Evolutionary conservation across 2,797 vertebrate species (phyloP).

Genomic region (Fistularia commersonii): DNA sequence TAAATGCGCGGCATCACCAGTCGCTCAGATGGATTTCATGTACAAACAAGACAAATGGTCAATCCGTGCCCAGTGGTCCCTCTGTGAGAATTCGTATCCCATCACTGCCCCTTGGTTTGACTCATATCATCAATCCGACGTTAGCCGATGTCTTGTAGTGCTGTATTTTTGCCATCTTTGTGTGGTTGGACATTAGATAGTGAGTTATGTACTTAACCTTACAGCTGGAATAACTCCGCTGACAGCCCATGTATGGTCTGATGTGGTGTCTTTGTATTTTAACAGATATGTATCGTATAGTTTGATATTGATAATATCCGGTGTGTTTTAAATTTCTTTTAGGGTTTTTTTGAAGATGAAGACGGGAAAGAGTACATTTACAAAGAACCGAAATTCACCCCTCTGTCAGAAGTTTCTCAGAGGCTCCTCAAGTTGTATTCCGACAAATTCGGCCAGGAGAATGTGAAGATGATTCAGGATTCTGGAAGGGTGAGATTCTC

Average conservation of each 20-base stretch:
- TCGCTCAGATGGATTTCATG: neutral
- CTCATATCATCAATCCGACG: no score
- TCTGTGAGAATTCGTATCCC: no score
- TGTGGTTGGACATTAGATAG: slow-evolving; percentile 23
- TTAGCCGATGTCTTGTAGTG: slow-evolving; percentile 16
- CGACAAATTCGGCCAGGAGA: slow-evolving; percentile 96
- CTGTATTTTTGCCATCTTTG: neutral
- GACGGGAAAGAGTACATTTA: slow-evolving; percentile 99
- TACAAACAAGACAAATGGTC: no score
- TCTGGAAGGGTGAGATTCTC: slow-evolving; percentile 85
- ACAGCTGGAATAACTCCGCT: slow-evolving; percentile 19
- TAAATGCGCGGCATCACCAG: neutral
- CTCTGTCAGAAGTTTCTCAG: slow-evolving; percentile 94
- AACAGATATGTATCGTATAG: no score
- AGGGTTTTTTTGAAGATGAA: slow-evolving; percentile 99
- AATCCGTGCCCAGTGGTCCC: no score
- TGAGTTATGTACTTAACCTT: slow-evolving; percentile 13
- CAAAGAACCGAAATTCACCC: slow-evolving; percentile 96
- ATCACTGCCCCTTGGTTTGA: no score
- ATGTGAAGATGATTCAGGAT: slow-evolving; percentile 98
- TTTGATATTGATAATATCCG: neutral
- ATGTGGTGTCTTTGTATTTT: slow-evolving; percentile 19
- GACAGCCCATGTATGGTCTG: slow-evolving; percentile 21
- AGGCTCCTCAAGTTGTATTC: slow-evolving; percentile 95
- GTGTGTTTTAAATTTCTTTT: slow-evolving; percentile 19